Evolutionary conservation across 2,113 vertebrate species (phyloP), one percentile per base, ranked within the genome.

Genomic region (Bos taurus): DNA sequence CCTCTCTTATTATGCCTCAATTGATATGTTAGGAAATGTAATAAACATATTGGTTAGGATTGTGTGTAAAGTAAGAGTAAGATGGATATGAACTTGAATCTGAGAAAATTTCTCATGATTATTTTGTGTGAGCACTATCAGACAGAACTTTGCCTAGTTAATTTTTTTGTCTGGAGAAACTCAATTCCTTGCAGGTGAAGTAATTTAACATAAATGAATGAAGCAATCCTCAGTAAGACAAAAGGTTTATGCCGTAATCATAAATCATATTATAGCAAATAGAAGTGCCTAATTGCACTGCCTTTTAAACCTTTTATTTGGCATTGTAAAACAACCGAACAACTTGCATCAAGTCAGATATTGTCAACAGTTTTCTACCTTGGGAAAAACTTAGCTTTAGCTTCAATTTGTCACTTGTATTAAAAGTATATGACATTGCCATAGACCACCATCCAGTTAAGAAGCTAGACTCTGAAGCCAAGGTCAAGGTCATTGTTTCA

Each of bases 131-230:
- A 95, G 14, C 28, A 71, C 82, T 85, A 26, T 84, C 36, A 30
- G 4, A 56, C 1, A 48, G 28, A 2, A 8, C 50, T 92, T 95
- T 71, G 11, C 52, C 11, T 71, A 56, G 5, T 28, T 94, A 74
- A 43, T 48, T 94, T 71, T 43, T 1, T 50, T 96, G 33, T 48
- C n/a, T 40, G 71, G 15, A 88, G n/a, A 85, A 88, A 81, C 74
- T 92, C 13, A 71, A 2, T 74, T 96, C 82, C 46, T 84, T 95
- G 4, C 13, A 82, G 17, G 2, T 82, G 6, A 1, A 82, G 19
- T 4, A 3, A 77, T 82, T 85, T 67, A 93, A 74, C 3, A 56
- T 64, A 77, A 83, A 56, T 59, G 28, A 95, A 81, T 71, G 13
- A 92, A 87, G 1, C 3, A 12, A 28, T 86, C 21, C 71, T 92